Percentiles rank a stretch among this genome's conserved stretches.
Evolutionary conservation across 1,140 invertebrate genomes (phyloP).

Genomic region (Proctacanthus coquilletti): DNA sequence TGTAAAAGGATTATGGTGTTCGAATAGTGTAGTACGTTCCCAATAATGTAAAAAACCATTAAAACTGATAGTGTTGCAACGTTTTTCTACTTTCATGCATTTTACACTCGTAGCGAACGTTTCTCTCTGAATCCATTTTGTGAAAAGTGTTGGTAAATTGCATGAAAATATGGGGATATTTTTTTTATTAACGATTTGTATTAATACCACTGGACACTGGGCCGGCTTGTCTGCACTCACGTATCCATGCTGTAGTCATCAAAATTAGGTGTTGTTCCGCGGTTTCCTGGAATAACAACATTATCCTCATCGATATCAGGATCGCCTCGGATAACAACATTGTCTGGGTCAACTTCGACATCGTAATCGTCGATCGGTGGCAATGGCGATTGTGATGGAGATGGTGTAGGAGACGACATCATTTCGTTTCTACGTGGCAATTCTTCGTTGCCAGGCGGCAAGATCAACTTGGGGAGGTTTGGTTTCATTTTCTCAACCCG

Average conservation of each 20-base stretch:
- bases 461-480: slow-evolving; percentile 28
- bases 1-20: too few species aligned
- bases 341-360: slow-evolving; percentile 27
- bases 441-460: slow-evolving; percentile 22
- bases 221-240: too few species aligned
- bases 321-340: slow-evolving; percentile 22
- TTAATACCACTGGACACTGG: too few species aligned
- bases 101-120: too few species aligned
- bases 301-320: slow-evolving; percentile 14
- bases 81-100: too few species aligned
- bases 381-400: slow-evolving; percentile 23
- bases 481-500: slow-evolving; percentile 28
- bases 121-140: too few species aligned
- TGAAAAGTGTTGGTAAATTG: too few species aligned
- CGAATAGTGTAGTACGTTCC: too few species aligned
- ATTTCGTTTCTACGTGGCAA: slow-evolving; percentile 13
- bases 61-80: too few species aligned
- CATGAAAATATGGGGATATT: too few species aligned
- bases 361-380: slow-evolving; percentile 22
- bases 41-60: too few species aligned
- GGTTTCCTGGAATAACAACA: slow-evolving; percentile 4
- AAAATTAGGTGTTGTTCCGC: background rate
- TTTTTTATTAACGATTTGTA: too few species aligned
- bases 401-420: slow-evolving; percentile 17
- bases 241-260: slow-evolving; percentile 15